A percentile compares a stretch with the other conserved stretches of the same genome.
phyloP scores from a whole-genome alignment of 2,113 vertebrate genomes.

The Heterotis niloticus region DNA sequence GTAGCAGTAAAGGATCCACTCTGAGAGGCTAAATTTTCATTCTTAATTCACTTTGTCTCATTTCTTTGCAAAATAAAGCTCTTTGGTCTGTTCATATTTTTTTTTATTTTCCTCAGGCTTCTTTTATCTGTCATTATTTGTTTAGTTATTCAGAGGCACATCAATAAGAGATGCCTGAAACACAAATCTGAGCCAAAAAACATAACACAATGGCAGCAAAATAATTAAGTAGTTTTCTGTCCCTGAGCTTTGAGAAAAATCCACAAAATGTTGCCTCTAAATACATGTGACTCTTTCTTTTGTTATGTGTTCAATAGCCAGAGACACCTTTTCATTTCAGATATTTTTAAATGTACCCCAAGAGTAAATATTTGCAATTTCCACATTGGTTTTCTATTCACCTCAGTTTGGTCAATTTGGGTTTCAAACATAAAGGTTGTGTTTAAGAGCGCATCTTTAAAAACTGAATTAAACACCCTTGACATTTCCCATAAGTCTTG shows the following conservation, averaged over 20 bases:
- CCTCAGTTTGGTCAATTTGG: not conserved
- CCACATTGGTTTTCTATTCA: not conserved
- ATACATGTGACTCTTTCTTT: slow-evolving; percentile 31
- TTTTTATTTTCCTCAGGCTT: not conserved
- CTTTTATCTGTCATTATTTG: slow-evolving; percentile 28
- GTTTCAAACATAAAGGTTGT: not conserved
- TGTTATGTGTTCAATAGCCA: slow-evolving; percentile 53
- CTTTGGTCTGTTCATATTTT: slow-evolving; percentile 2
- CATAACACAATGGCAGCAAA: slow-evolving; percentile 48
- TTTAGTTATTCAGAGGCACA: slow-evolving; percentile 54
- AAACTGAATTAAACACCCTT: slow-evolving; percentile 57
- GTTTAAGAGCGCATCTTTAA: not conserved
- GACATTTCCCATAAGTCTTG: slow-evolving; percentile 52
- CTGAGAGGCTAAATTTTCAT: slow-evolving; percentile 35
- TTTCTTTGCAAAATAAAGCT: not conserved
- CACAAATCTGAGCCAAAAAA: slow-evolving; percentile 51
- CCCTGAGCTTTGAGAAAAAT: slow-evolving; percentile 59
- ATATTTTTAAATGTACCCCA: too few species aligned
- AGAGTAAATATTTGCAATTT: not conserved
- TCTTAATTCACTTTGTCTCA: slow-evolving; percentile 16
- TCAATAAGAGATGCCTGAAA: slow-evolving; percentile 55
- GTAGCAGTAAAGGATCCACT: slow-evolving; percentile 32
- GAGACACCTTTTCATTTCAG: slow-evolving; percentile 38
- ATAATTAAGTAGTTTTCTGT: slow-evolving; percentile 60
- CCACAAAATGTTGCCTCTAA: slow-evolving; percentile 60